Percentiles rank a stretch among this genome's conserved stretches.
Conservation (phyloP, 2,113 vertebrate genomes). For the Embiotoca jacksoni region DNA sequence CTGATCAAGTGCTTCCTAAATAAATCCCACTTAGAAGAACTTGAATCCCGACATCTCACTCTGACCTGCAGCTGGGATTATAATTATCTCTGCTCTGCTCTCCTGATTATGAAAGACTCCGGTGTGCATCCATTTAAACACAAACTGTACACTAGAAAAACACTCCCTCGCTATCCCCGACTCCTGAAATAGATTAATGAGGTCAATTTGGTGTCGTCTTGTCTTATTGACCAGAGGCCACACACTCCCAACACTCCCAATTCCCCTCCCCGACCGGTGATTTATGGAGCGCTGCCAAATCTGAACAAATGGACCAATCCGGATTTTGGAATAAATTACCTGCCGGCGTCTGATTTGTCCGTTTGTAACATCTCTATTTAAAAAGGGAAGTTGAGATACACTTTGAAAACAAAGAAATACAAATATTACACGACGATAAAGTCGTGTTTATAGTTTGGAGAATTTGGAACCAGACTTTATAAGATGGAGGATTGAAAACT, state of each 20-base stretch:
- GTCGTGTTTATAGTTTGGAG: no score
- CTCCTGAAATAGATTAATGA: conserved; percentile 64
- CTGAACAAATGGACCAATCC: conserved; percentile 61
- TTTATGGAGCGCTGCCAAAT: conserved; percentile 60
- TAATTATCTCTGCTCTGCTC: neutral
- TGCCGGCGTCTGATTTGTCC: conserved; percentile 18
- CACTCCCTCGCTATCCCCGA: neutral
- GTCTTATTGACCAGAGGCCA: conserved; percentile 68
- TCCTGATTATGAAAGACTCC: conserved; percentile 37
- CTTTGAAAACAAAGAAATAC: neutral
- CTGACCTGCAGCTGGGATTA: neutral
- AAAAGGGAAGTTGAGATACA: neutral
- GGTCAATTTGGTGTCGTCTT: conserved; percentile 63
- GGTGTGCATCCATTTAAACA: conserved; percentile 25
- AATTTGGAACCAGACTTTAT: no score
- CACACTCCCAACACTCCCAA: conserved; percentile 6
- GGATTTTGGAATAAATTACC: conserved; percentile 35
- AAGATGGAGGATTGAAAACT: no score
- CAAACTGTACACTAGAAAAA: conserved; percentile 51
- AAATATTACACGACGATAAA: neutral
- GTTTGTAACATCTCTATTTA: conserved; percentile 23
- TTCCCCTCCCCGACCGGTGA: conserved; percentile 29
- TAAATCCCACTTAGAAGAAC: no score
- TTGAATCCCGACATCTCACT: no score
- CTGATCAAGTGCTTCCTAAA: neutral